Conservation (phyloP, 1,140 invertebrate species). For the Lycorma delicatula region DNA sequence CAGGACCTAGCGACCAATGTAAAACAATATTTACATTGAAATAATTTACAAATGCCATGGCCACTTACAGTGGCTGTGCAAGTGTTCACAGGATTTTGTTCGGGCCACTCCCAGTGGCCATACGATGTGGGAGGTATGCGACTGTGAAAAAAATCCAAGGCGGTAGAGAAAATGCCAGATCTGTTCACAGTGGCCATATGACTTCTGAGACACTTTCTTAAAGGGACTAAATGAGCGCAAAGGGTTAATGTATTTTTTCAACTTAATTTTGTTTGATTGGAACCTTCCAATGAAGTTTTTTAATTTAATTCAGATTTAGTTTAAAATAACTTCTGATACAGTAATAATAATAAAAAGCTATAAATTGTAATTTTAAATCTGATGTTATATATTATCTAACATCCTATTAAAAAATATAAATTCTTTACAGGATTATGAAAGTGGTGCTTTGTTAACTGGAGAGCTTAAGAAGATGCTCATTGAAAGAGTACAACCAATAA, state of each 20-base stretch:
- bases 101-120: too few species aligned
- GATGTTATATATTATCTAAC: not conserved
- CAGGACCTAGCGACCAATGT: too few species aligned
- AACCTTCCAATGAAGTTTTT: not conserved
- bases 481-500: slow-evolving; percentile 59
- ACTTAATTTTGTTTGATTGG: not conserved
- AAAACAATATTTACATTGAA: too few species aligned
- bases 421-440: slow-evolving; percentile 66
- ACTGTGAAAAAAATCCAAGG: too few species aligned
- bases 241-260: not conserved
- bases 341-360: not conserved
- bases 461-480: slow-evolving; percentile 92
- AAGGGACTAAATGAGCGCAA: too few species aligned
- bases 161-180: too few species aligned
- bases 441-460: slow-evolving; percentile 85
- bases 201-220: too few species aligned
- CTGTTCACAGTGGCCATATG: too few species aligned
- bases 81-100: too few species aligned
- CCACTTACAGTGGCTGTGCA: too few species aligned
- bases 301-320: not conserved
- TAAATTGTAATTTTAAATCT: not conserved
- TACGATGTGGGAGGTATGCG: too few species aligned
- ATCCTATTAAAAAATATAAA: not conserved
- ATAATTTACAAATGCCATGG: too few species aligned
- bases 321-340: not conserved